Evolutionary conservation across 2,888 invertebrate genomes (phyloP).

Genomic region (Hyposoter didymator): DNA sequence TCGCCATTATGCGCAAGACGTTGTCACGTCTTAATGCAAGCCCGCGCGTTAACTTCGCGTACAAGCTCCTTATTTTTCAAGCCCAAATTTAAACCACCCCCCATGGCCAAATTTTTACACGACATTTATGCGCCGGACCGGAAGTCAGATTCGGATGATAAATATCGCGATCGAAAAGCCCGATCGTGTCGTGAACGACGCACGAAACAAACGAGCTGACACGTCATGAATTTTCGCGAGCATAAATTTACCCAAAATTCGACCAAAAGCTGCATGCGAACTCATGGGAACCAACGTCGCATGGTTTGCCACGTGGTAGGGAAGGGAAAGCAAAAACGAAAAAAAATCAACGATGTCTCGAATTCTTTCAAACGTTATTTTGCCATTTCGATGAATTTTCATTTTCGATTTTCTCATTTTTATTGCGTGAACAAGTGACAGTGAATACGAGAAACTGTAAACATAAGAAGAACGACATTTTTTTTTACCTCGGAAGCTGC

Average conservation of each 20-base stretch:
- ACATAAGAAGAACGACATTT: not conserved
- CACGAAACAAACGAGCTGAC: slow-evolving; percentile 56
- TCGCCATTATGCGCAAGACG: slow-evolving; percentile 67
- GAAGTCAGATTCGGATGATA: slow-evolving; percentile 54
- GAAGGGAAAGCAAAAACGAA: not conserved
- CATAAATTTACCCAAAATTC: slow-evolving; percentile 33
- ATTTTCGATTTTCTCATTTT: not conserved
- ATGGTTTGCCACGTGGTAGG: not conserved
- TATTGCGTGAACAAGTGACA: not conserved
- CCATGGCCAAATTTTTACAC: not conserved
- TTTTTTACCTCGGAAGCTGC: not conserved
- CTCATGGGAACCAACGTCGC: not conserved
- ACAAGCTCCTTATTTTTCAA: not conserved
- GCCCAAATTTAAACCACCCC: not conserved
- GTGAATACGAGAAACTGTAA: not conserved
- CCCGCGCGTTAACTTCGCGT: not conserved
- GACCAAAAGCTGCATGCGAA: slow-evolving; percentile 3
- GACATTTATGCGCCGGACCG: not conserved
- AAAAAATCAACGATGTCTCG: not conserved
- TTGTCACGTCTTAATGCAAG: slow-evolving; percentile 51
- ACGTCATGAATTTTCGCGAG: slow-evolving; percentile 55
- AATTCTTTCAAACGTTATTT: not conserved
- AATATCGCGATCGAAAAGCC: slow-evolving; percentile 58
- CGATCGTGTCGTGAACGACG: slow-evolving; percentile 50
- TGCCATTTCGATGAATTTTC: not conserved